A percentile compares a stretch with the other conserved stretches of the same genome.
Evolutionary conservation across 53 echinoderm and acorn worm species (phyloP).

Genomic region (Hippasteria phrygiana): DNA sequence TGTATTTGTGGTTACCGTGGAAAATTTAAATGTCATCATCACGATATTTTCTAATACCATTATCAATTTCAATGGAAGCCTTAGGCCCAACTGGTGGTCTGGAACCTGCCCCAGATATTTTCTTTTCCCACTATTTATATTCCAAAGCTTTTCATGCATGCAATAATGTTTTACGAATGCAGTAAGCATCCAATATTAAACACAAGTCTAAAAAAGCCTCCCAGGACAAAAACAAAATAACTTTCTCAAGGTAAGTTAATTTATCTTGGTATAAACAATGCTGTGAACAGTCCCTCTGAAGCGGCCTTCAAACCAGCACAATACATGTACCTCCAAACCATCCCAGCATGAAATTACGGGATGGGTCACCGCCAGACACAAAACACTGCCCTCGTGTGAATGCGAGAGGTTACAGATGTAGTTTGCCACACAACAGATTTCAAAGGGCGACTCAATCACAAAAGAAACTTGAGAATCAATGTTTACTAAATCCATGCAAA

Average conservation of each 20-base stretch:
- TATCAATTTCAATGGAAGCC: too few relatives aligned
- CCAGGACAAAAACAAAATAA: background rate
- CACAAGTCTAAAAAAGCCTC: too few relatives aligned
- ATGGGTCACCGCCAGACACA: slow-evolving; percentile 7
- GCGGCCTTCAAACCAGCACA: background rate
- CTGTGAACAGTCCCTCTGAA: background rate
- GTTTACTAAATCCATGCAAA: slow-evolving; percentile 27
- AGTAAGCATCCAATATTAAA: too few relatives aligned
- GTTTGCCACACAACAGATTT: background rate
- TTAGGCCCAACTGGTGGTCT: too few relatives aligned
- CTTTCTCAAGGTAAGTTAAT: slow-evolving; percentile 2
- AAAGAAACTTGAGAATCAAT: slow-evolving; percentile 7
- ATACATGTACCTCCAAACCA: slow-evolving; percentile 26
- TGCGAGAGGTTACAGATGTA: background rate
- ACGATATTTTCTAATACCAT: too few relatives aligned
- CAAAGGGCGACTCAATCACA: slow-evolving; percentile 13
- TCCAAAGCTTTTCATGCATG: too few relatives aligned
- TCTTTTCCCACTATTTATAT: too few relatives aligned
- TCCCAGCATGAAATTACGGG: slow-evolving; percentile 9
- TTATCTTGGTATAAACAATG: background rate
- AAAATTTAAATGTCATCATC: too few relatives aligned
- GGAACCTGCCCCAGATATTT: too few relatives aligned
- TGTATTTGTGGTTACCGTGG: too few relatives aligned
- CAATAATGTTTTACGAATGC: too few relatives aligned
- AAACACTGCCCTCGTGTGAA: slow-evolving; percentile 22